Base-by-base conservation (phyloP, 2,113 vertebrate genomes). In the Amphiprion percula region DNA sequence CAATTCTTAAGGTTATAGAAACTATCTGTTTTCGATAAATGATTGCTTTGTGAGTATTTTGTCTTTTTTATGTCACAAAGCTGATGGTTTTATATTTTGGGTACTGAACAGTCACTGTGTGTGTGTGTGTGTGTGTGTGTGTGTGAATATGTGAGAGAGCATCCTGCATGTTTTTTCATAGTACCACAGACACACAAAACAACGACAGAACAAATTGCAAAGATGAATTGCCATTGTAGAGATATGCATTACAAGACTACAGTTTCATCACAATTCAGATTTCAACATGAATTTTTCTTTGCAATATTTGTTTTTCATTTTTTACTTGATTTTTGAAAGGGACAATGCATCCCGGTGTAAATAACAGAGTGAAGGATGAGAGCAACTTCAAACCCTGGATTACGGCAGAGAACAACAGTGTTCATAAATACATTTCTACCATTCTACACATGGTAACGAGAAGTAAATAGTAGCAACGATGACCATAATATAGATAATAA, bases 331-430 rank as follows among this genome's bases (percentile, higher is more conserved):
- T 61, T 64, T 15, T 55, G 26, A 54, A 10, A 23, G 39, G 63
- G 56, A 64, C 21, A 17, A 41, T 68, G 44, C 59, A 53, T 65
- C 52, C 44, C 49, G 67, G 17, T 71, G 16, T 60, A 77, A 76
- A 65, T 52, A 75, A 58, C 15, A 21, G 21, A 50, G 47, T 50
- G 52, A 64, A 63, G 37, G 63, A 80, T 73, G 61, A 61, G 24
- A 62, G 52, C 26, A 26, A 49, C 74, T 74, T 62, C 67, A 74
- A 54, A 79, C 21, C 60, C 63, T 71, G 44, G 60, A 79, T 62
- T 55, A 55, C 24, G 39, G 50, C 30, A 64, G 52, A 23, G 17
- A 44, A 24, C 49, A 24, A 54, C 46, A 53, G 15, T 30, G 28
- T 74, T 61, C 21, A 39, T 21, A 54, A 61, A 44, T 56, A 49